Percentiles rank a stretch among this genome's conserved stretches.
phyloP scores from a whole-genome alignment of 2,888 invertebrate species.

The Mystacides longicornis region DNA sequence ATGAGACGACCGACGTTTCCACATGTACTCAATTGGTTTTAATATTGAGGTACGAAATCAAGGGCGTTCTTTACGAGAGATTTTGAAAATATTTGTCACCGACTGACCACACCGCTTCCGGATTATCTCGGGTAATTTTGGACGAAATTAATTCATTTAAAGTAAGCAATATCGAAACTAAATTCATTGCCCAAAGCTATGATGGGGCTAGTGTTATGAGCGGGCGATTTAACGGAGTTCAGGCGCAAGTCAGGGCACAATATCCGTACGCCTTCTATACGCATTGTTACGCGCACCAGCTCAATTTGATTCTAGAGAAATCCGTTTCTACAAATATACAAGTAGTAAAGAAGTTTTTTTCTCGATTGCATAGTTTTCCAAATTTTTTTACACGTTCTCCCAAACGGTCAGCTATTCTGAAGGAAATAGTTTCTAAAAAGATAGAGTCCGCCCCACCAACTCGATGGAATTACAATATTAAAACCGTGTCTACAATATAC shows the following conservation, averaged over 20 bases:
- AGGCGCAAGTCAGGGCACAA: slow-evolving; percentile 25
- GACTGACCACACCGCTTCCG: not conserved
- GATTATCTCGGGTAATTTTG: slow-evolving; percentile 3
- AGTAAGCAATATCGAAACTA: slow-evolving; percentile 6
- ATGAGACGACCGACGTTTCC: slow-evolving; percentile 13
- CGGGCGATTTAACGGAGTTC: slow-evolving; percentile 27
- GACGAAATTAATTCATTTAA: slow-evolving; percentile 1
- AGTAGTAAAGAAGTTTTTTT: slow-evolving; percentile 26
- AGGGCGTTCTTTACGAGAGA: slow-evolving; percentile 1
- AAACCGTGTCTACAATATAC: slow-evolving; percentile 3
- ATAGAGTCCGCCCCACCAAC: slow-evolving; percentile 6
- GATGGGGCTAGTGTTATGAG: slow-evolving; percentile 29
- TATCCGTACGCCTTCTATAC: slow-evolving; percentile 25
- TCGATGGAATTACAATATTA: not conserved
- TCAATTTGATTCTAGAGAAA: slow-evolving; percentile 26
- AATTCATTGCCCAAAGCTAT: slow-evolving; percentile 30
- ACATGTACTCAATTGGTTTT: not conserved
- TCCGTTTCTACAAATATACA: slow-evolving; percentile 17
- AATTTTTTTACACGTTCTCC: slow-evolving; percentile 16
- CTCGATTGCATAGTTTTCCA: slow-evolving; percentile 21
- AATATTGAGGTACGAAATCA: slow-evolving; percentile 4
- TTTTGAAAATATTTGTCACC: slow-evolving; percentile 7
- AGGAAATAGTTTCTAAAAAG: slow-evolving; percentile 11
- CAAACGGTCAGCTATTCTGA: slow-evolving; percentile 2
- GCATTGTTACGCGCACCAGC: slow-evolving; percentile 28